Base-by-base conservation (phyloP, 92 coral and sea anemone genomes). In the Zoanthus sansibaricus region DNA sequence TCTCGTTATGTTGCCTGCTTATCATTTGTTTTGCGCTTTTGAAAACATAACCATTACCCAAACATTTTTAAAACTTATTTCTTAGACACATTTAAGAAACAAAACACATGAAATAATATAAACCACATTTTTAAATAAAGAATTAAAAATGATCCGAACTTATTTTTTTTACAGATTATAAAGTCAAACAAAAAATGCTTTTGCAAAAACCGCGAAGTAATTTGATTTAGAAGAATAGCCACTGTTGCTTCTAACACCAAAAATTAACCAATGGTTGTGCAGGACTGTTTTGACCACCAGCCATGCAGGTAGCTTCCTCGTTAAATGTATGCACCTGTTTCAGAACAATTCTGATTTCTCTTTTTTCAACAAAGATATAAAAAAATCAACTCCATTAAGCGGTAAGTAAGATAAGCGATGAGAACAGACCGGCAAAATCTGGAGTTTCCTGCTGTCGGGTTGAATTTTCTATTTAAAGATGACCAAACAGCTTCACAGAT, bases 301-400 rank as follows among this genome's bases (percentile, higher is more conserved):
- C 47, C 4, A 25, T 46, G 42, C 85, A 80, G 85, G 85, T 80
- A 59, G 85, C 16, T 31, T 12, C 2, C 12, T 80, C 33, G 47
- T 21, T 13, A 42, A 11, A 80, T 5, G 14, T 3, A 37, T 30
- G 16, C 85, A 80, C 85, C 85, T 80, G 85, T 25, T 76, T 25
- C 52, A 20, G 25, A 1, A 18, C 6, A 46, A 15, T 18, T 59
- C 16, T n/a, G 46, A 21, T 10, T 64, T 44, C 1, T 47, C 18
- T 78, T 12, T 5, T 47, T 9, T 49, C 12, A 49, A 3, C 12
- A 7, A 66, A 42, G 59, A 46, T 46, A 12, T 4, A 37, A 37
- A 79, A 61, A 9, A 9, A 5, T 48, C 42, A 72, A 66, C 47
- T 66, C 62, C 85, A 64, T 30, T 15, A 47, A 80, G 17, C 73